Conservation (phyloP, 2,888 invertebrate genomes). For the Brachyopa scutellaris region DNA sequence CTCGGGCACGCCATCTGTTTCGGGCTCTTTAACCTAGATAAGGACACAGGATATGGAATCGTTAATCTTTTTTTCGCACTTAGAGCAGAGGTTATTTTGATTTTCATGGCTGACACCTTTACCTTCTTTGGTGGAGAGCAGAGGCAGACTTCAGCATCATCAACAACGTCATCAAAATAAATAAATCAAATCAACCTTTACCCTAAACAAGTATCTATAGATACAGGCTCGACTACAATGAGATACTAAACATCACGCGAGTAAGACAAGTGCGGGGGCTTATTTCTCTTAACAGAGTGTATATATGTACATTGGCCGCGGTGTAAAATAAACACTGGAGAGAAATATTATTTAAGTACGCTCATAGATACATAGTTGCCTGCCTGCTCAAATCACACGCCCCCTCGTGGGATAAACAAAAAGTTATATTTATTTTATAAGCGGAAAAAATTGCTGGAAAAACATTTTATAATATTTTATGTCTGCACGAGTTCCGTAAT, state of each 20-base stretch:
- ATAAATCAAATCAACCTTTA: not conserved
- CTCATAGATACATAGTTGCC: slow-evolving; percentile 6
- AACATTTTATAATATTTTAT: slow-evolving; percentile 56
- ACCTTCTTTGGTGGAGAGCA: not conserved
- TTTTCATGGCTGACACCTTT: slow-evolving; percentile 60
- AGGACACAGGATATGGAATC: slow-evolving; percentile 28
- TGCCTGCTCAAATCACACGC: slow-evolving; percentile 16
- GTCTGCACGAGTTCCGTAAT: slow-evolving; percentile 28
- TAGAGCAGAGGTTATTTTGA: slow-evolving; percentile 17
- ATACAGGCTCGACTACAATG: not conserved
- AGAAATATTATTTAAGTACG: slow-evolving; percentile 33
- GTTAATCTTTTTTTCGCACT: slow-evolving; percentile 40
- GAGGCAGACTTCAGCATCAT: no score
- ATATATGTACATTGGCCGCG: slow-evolving; percentile 12
- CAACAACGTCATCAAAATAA: slow-evolving; percentile 6
- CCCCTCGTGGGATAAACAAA: slow-evolving; percentile 55
- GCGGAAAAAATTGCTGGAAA: slow-evolving; percentile 32
- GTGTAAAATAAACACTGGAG: slow-evolving; percentile 50
- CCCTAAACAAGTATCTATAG: not conserved
- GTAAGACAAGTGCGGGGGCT: slow-evolving; percentile 13
- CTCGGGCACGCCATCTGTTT: slow-evolving; percentile 34
- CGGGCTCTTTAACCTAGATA: slow-evolving; percentile 54
- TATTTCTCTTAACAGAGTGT: slow-evolving; percentile 26
- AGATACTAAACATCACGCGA: slow-evolving; percentile 28
- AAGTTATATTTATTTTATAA: slow-evolving; percentile 59